A percentile compares a stretch with the other conserved stretches of the same genome.
Evolutionary conservation across 2,797 vertebrate species (phyloP).

Genomic region (Danionella dracula): DNA sequence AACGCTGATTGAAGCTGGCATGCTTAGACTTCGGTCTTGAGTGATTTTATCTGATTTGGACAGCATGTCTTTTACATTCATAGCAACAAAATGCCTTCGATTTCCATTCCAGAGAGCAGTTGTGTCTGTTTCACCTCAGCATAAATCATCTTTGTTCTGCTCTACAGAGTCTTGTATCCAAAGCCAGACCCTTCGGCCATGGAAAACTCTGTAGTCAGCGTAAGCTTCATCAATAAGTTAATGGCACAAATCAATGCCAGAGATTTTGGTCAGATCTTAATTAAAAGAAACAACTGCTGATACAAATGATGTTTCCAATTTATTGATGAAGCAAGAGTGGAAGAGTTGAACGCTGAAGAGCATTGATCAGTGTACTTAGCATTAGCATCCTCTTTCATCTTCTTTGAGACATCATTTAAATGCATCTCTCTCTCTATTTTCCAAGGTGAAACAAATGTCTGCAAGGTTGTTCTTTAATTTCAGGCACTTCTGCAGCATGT

Average conservation of each 20-base stretch:
- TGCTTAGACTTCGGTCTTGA: neutral
- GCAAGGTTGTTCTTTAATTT: slow-evolving; percentile 63
- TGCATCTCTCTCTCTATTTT: slow-evolving; percentile 59
- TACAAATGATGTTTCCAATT: slow-evolving; percentile 91
- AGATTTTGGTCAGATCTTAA: slow-evolving; percentile 89
- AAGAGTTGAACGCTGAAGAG: slow-evolving; percentile 60
- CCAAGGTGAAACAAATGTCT: slow-evolving; percentile 81
- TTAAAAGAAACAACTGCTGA: slow-evolving; percentile 93
- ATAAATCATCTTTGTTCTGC: slow-evolving; percentile 37
- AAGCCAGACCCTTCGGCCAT: slow-evolving; percentile 62
- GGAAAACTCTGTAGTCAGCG: slow-evolving; percentile 77
- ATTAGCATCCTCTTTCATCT: slow-evolving; percentile 83
- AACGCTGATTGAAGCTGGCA: neutral
- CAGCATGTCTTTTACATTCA: neutral
- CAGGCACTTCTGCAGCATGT: slow-evolving; percentile 51
- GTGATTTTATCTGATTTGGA: neutral
- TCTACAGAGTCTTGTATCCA: slow-evolving; percentile 61
- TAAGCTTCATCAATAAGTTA: slow-evolving; percentile 79
- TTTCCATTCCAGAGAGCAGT: neutral
- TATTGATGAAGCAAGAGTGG: slow-evolving; percentile 70
- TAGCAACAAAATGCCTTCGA: neutral
- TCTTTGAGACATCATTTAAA: slow-evolving; percentile 70
- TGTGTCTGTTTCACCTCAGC: slow-evolving; percentile 43
- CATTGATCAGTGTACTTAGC: slow-evolving; percentile 75
- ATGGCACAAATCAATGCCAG: slow-evolving; percentile 84